Conservation (phyloP, 1,140 invertebrate species). For the Muscidifurax raptorellus region DNA sequence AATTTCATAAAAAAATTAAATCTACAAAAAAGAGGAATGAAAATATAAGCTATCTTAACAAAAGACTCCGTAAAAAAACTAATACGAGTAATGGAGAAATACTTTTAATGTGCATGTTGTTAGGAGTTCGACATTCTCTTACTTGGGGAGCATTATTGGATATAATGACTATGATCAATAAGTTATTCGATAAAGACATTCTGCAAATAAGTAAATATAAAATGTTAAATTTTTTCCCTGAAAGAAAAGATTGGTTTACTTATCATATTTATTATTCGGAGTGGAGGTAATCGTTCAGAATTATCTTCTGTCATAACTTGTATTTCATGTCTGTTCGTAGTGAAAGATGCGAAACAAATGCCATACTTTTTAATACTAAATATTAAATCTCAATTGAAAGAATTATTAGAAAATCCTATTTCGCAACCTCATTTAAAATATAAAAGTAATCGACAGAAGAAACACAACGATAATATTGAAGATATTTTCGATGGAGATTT, state of each 20-base stretch:
- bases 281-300: too few species aligned
- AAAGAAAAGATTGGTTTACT: background rate
- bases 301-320: too few species aligned
- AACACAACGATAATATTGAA: constrained; percentile 26
- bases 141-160: too few species aligned
- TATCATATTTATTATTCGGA: constrained; percentile 41
- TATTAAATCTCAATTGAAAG: constrained; percentile 6
- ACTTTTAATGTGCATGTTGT: constrained; percentile 23
- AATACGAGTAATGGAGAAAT: constrained; percentile 24
- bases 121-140: constrained; percentile 26
- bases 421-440: constrained; percentile 20
- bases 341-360: background rate
- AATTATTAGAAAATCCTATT: constrained; percentile 10
- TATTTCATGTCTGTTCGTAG: too few species aligned
- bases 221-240: background rate
- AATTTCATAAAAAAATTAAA: background rate
- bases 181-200: constrained; percentile 27
- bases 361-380: constrained; percentile 1
- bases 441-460: background rate
- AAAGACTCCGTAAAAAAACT: background rate
- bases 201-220: constrained; percentile 28
- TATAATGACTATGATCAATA: too few species aligned
- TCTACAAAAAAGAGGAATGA: background rate
- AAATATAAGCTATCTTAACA: background rate
- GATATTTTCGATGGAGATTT: constrained; percentile 27